Conservation (phyloP, 2,888 invertebrate genomes). For the Euplagia quadripunctaria region DNA sequence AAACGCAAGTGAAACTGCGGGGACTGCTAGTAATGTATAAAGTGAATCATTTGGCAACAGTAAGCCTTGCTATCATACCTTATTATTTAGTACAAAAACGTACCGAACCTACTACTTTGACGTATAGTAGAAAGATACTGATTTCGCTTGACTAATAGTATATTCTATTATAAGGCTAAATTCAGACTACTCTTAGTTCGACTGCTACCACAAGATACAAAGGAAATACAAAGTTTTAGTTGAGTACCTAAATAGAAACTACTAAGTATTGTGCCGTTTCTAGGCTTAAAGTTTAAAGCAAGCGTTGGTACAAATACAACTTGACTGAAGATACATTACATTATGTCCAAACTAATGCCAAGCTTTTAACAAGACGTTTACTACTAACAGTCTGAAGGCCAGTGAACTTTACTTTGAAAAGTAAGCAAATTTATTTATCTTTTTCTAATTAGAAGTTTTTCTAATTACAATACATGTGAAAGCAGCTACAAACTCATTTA, state of each 20-base stretch:
- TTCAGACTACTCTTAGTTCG: background rate
- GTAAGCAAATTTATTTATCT: background rate
- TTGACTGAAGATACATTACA: background rate
- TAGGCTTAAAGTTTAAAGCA: background rate
- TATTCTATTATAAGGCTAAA: background rate
- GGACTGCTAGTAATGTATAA: no score
- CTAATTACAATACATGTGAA: no score
- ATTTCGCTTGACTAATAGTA: no score
- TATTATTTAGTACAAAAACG: no score
- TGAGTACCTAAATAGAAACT: background rate
- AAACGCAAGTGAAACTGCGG: no score
- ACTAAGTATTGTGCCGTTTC: background rate
- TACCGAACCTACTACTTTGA: no score
- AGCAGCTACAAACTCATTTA: no score
- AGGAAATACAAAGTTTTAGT: background rate
- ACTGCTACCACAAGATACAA: background rate
- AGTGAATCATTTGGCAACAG: no score
- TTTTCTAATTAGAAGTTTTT: no score
- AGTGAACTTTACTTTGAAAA: background rate
- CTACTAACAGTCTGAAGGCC: background rate
- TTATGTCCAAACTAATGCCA: background rate
- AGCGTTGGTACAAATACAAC: background rate
- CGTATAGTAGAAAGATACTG: no score
- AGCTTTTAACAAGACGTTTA: background rate
- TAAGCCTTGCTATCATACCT: no score